phyloP scores from a whole-genome alignment of 2,888 invertebrate genomes.

The Dinocampus coccinellae region DNA sequence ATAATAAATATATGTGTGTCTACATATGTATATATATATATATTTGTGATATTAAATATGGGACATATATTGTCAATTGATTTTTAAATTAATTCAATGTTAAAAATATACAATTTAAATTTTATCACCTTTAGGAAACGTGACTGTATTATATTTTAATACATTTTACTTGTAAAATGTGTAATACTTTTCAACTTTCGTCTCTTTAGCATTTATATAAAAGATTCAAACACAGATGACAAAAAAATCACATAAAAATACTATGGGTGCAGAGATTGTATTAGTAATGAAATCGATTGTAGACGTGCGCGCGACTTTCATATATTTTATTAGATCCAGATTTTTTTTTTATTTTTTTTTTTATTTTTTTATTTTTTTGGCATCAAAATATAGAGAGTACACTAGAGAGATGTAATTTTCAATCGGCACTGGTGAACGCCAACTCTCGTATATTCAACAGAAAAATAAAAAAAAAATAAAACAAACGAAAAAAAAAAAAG shows the following conservation, averaged over 20 bases:
- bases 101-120: not conserved
- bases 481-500: not conserved
- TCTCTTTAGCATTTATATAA: not conserved
- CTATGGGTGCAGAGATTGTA: not conserved
- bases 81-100: not conserved
- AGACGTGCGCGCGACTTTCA: too few relatives aligned
- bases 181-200: too few relatives aligned
- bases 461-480: not conserved
- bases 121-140: not conserved
- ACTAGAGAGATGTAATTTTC: slow-evolving; percentile 9
- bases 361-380: too few relatives aligned
- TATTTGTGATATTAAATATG: not conserved
- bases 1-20: not conserved
- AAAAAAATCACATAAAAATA: not conserved
- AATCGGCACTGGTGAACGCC: not conserved
- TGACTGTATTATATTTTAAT: not conserved
- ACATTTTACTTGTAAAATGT: too few relatives aligned
- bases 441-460: not conserved
- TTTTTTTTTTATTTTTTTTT: too few relatives aligned
- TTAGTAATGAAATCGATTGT: not conserved
- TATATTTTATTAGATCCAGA: slow-evolving; percentile 1
- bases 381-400: not conserved
- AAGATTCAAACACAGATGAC: not conserved
- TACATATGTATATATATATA: not conserved
- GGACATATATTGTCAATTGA: not conserved